A percentile compares a stretch with the other conserved stretches of the same genome.
These are phyloP conservation scores for Lasioglossum baleicum DNA, from an alignment of 1,140 invertebrate species.

Conservation along the genomic window DNA sequence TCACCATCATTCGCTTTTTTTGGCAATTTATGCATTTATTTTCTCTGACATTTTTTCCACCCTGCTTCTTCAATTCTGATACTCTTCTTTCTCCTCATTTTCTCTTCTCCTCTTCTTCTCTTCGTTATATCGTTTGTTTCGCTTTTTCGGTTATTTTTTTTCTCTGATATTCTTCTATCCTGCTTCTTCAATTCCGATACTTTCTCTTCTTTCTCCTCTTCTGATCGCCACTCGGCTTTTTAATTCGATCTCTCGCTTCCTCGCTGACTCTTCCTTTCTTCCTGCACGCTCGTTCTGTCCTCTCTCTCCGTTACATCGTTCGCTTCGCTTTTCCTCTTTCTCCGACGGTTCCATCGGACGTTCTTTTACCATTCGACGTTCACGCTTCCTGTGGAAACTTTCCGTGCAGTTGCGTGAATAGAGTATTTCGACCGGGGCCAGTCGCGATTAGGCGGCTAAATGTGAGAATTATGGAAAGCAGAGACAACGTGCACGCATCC, in stretches of 20 bases:
- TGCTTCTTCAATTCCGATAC: not conserved
- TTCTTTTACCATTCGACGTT: conserved; percentile 4
- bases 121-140: too few species aligned
- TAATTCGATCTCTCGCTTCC: too few species aligned
- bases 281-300: too few species aligned
- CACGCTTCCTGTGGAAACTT: conserved; percentile 60
- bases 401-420: conserved; percentile 52
- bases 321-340: not conserved
- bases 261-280: not conserved
- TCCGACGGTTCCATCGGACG: not conserved
- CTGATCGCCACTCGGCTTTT: not conserved
- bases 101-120: not conserved
- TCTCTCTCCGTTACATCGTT: too few species aligned
- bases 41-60: not conserved
- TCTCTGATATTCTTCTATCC: not conserved
- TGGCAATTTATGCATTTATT: too few species aligned
- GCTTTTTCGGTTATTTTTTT: too few species aligned
- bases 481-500: conserved; percentile 44
- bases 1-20: not conserved
- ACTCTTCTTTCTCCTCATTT: not conserved
- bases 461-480: conserved; percentile 72
- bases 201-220: not conserved
- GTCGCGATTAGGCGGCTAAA: conserved; percentile 65
- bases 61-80: not conserved
- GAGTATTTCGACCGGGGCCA: conserved; percentile 54